These are phyloP conservation scores for Gerris lacustris DNA, from an alignment of 2,888 invertebrate genomes.

Conservation along the genomic window DNA sequence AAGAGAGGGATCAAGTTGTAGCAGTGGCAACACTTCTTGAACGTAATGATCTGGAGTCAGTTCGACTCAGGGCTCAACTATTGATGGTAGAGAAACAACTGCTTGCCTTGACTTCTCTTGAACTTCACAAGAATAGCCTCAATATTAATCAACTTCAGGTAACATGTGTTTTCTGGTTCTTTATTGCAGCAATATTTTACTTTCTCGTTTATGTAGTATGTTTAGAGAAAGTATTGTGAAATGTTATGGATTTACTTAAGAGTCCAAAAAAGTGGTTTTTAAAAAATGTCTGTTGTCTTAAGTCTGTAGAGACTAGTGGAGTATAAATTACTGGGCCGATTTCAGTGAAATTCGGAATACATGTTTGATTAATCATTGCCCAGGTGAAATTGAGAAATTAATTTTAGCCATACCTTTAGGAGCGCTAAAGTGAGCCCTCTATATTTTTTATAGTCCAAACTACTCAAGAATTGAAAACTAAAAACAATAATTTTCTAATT, in stretches of 20 bases:
- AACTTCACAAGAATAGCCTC: constrained; percentile 56
- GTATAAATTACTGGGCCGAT: too few species aligned
- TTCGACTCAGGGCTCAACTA: constrained; percentile 65
- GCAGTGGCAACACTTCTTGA: constrained; percentile 59
- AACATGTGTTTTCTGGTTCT: constrained; percentile 26
- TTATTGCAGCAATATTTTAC: not conserved
- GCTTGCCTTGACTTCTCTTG: constrained; percentile 56
- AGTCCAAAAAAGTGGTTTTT: not conserved
- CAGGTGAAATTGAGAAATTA: too few species aligned
- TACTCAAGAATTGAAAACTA: too few species aligned
- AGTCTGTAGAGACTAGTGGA: too few species aligned
- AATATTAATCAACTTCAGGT: constrained; percentile 55
- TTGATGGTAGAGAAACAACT: constrained; percentile 51
- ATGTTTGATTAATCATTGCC: too few species aligned
- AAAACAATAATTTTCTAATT: too few species aligned
- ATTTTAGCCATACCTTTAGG: too few species aligned
- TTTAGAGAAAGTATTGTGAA: not conserved
- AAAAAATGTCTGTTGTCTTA: not conserved
- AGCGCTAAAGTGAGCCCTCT: too few species aligned
- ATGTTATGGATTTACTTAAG: not conserved
- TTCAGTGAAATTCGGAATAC: too few species aligned
- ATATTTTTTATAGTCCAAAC: too few species aligned
- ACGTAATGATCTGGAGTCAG: constrained; percentile 58
- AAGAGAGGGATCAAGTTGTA: constrained; percentile 58
- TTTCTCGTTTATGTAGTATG: not conserved